phyloP scores from a whole-genome alignment of 2,888 invertebrate species.

The Phyllotreta striolata region DNA sequence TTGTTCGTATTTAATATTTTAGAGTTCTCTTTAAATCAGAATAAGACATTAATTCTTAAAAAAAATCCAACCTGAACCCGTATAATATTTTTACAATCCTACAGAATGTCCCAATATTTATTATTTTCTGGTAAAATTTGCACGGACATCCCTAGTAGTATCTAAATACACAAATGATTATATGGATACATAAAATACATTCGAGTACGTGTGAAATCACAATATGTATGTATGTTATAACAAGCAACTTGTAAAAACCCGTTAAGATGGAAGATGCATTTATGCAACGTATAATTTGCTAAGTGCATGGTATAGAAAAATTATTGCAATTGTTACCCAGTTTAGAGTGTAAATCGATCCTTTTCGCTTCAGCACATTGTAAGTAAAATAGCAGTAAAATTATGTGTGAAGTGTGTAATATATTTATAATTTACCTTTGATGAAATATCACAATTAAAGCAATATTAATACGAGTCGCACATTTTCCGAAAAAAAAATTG shows the following conservation, averaged over 20 bases:
- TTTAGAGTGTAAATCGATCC: too few relatives aligned
- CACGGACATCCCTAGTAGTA: not conserved
- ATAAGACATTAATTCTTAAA: too few relatives aligned
- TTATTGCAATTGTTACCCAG: too few relatives aligned
- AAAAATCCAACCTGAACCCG: not conserved
- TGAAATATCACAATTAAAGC: too few relatives aligned
- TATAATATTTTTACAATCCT: constrained; percentile 1
- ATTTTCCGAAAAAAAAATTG: constrained; percentile 4
- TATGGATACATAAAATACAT: constrained; percentile 7
- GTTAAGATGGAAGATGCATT: constrained; percentile 1
- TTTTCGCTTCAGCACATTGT: too few relatives aligned
- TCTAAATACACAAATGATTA: constrained; percentile 1
- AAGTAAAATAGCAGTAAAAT: too few relatives aligned
- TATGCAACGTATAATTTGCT: not conserved
- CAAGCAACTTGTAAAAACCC: not conserved
- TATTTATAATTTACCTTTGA: too few relatives aligned
- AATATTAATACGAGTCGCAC: too few relatives aligned
- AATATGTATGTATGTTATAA: constrained; percentile 4
- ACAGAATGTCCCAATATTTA: constrained; percentile 1
- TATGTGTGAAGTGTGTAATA: too few relatives aligned
- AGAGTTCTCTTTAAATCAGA: too few relatives aligned
- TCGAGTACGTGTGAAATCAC: constrained; percentile 2
- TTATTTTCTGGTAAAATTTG: not conserved
- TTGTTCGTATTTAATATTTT: too few relatives aligned
- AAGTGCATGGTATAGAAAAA: not conserved